Evolutionary conservation across 1,140 invertebrate genomes (phyloP), one percentile per base, ranked within the genome.

Genomic region (Heterodera schachtii): DNA sequence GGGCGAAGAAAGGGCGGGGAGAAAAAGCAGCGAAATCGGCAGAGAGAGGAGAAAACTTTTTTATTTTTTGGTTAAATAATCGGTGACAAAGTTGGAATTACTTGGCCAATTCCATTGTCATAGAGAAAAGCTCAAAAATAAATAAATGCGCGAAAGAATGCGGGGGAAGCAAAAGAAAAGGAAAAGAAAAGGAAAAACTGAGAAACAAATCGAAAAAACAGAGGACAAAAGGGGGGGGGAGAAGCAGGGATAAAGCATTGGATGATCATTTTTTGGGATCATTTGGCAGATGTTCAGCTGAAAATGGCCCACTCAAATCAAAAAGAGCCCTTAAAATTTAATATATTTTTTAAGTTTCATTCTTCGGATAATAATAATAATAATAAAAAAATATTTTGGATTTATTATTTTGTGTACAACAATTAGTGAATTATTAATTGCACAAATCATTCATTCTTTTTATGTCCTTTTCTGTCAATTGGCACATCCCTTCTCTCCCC

Each of bases 121-220:
- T 13, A 11, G 57, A 64, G 57, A 64, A 64, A 64, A 64, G 57
- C 57, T 64, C 57, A 64, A 64, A 64, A 64, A 64, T 64, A 64
- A 64, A 64, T 64, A 64, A 64, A 64, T 64, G 57, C 57, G 57
- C 57, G 16, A 64, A 64, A 64, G 57, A 64, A 64, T 64, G 57
- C 57, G 57, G 57, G 57, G 57, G 57, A 52, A 11, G 49, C 49
- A 19, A 19, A 31, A 11, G 6, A 52, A 52, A 52, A 52, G 49
- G 49, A 52, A 52, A 49, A 49, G 4, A 16, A 60, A 60, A 64
- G 57, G 3, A 64, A 64, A 64, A 19, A 13, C 19, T n/a, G 57
- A 19, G 57, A 19, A 60, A 13, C 11, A 19, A 64, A 16, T 64
- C 57, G 16, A 64, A 64, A 64, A 52, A 52, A 52, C 6, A 52